Evolutionary conservation across 1,140 invertebrate genomes (phyloP), one percentile per base, ranked within the genome.

Genomic region (Prorops nasuta): DNA sequence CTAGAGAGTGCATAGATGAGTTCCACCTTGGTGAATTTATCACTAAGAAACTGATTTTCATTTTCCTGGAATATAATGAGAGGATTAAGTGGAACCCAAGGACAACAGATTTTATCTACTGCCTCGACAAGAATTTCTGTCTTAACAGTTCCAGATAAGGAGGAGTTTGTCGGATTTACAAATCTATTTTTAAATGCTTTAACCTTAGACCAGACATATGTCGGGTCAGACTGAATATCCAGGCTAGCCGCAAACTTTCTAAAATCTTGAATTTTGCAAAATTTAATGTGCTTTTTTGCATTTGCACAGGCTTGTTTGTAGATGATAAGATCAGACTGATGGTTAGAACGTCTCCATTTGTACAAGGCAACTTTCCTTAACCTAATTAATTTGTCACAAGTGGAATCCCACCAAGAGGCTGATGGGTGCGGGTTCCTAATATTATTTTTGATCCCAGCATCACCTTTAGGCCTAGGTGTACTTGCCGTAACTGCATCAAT

Each of bases 111-210:
- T n/a, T n/a, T n/a, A n/a, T n/a, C n/a, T n/a, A n/a, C n/a, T n/a
- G n/a, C n/a, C n/a, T n/a, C n/a, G n/a, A n/a, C n/a, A n/a, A n/a
- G n/a, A n/a, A n/a, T n/a, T n/a, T n/a, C n/a, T n/a, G n/a, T n/a
- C n/a, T n/a, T n/a, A n/a, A n/a, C n/a, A n/a, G n/a, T n/a, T n/a
- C n/a, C n/a, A n/a, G n/a, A n/a, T n/a, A n/a, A n/a, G n/a, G n/a
- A n/a, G n/a, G n/a, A n/a, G n/a, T n/a, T n/a, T n/a, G n/a, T n/a
- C n/a, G n/a, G n/a, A n/a, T n/a, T n/a, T 7, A 40, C 18, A 38
- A 31, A 50, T 24, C 28, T 24, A 22, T 51, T 51, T 31, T 51
- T 51, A n/a, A 56, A 44, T 17, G 51, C 35, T 48, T 51, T 56
- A 10, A 34, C 49, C 10, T 38, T 51, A 17, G 51, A 44, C 44